A percentile compares a stretch with the other conserved stretches of the same genome.
Evolutionary conservation across 1,140 invertebrate genomes (phyloP).

Genomic region (Leptinotarsa defecta): DNA sequence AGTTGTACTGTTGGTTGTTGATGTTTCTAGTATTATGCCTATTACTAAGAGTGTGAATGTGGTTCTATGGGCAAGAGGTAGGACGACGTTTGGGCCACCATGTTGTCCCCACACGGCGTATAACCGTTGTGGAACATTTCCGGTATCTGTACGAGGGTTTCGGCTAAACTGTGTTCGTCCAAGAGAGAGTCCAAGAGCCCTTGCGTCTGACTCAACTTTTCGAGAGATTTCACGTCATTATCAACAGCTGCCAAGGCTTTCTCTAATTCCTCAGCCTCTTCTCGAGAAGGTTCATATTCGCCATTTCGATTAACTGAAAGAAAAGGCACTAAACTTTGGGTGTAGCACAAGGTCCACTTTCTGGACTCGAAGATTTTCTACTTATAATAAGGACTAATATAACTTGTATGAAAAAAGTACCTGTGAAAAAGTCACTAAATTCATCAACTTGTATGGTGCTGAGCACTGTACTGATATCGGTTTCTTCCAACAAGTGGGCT

Average conservation of each 20-base stretch:
- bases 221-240: slow-evolving; percentile 75
- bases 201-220: slow-evolving; percentile 71
- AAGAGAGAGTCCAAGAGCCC: slow-evolving; percentile 59
- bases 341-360: too few species aligned
- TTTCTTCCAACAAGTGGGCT: slow-evolving; percentile 71
- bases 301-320: slow-evolving; percentile 72
- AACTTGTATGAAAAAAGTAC: slow-evolving; percentile 53
- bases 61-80: slow-evolving; percentile 53
- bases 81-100: slow-evolving; percentile 51
- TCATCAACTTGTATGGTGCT: slow-evolving; percentile 89
- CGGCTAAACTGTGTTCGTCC: slow-evolving; percentile 52
- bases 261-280: slow-evolving; percentile 83
- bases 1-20: slow-evolving; percentile 32
- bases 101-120: slow-evolving; percentile 51
- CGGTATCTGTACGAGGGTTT: slow-evolving; percentile 53
- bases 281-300: slow-evolving; percentile 72
- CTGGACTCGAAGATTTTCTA: too few species aligned
- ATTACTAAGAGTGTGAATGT: slow-evolving; percentile 52
- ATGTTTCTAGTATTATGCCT: background rate
- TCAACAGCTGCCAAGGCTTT: slow-evolving; percentile 81
- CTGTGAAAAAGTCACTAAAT: slow-evolving; percentile 86
- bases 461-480: slow-evolving; percentile 85
- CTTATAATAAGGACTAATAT: too few species aligned
- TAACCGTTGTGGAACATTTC: slow-evolving; percentile 55
- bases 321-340: background rate